phyloP scores from a whole-genome alignment of 2,797 vertebrate genomes.

The Adrianichthys oophorus region DNA sequence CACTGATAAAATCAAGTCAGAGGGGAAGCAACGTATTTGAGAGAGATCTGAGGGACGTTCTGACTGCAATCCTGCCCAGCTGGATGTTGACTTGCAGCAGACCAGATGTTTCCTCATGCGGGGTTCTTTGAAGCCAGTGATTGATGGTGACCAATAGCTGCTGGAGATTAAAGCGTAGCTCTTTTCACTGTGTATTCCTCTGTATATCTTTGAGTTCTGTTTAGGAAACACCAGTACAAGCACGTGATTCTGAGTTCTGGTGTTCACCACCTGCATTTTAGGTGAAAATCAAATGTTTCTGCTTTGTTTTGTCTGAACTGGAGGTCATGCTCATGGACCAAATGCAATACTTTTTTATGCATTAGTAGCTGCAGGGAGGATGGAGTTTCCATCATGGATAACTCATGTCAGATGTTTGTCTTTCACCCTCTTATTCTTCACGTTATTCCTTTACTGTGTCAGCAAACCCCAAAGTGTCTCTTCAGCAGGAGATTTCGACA shows the following conservation, averaged over 20 bases:
- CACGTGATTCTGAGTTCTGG: not conserved
- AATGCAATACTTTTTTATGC: conserved; percentile 29
- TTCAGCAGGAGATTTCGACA: conserved; percentile 66
- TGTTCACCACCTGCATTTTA: not conserved
- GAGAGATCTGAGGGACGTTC: conserved; percentile 12
- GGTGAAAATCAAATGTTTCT: not conserved
- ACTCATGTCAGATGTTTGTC: conserved; percentile 74
- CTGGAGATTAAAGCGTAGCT: conserved; percentile 4
- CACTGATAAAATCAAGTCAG: conserved; percentile 3
- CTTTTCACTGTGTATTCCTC: not conserved
- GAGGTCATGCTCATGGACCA: conserved; percentile 21
- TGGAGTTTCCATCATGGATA: conserved; percentile 62
- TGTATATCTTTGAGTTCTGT: no score
- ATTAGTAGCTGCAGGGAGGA: conserved; percentile 34
- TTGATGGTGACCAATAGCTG: not conserved
- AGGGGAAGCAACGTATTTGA: conserved; percentile 1
- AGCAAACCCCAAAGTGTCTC: conserved; percentile 59
- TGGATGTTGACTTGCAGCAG: conserved; percentile 10
- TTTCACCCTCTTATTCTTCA: conserved; percentile 48
- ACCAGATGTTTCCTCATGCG: conserved; percentile 7
- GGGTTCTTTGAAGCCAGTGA: conserved; percentile 2
- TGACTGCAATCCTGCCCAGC: conserved; percentile 6
- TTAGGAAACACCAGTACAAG: no score
- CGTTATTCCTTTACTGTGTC: conserved; percentile 62
- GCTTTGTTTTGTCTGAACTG: not conserved